phyloP scores from a whole-genome alignment of 2,888 invertebrate species.

The Himalopsyche kuldschensis region DNA sequence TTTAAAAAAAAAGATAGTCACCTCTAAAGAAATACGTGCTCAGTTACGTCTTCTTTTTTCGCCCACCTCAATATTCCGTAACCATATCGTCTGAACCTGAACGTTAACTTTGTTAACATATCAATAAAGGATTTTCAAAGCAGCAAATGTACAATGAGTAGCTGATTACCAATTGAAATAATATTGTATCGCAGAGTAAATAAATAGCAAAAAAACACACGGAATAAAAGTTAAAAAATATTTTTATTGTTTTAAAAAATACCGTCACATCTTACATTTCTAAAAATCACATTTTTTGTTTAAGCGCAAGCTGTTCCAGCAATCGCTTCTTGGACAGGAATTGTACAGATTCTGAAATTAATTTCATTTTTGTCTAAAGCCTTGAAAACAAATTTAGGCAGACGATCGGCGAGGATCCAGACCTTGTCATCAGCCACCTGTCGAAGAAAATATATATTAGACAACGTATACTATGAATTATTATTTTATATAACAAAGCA shows the following conservation, averaged over 20 bases:
- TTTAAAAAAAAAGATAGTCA: too few species aligned
- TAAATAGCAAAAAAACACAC: too few species aligned
- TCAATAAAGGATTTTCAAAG: too few species aligned
- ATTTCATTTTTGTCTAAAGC: constrained; percentile 66
- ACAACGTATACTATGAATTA: neutral
- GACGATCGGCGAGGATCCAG: constrained; percentile 77
- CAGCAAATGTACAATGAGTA: too few species aligned
- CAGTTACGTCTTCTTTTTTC: too few species aligned
- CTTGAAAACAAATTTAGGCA: constrained; percentile 72
- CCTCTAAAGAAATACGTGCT: too few species aligned
- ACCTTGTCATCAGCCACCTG: constrained; percentile 56
- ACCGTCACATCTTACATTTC: neutral
- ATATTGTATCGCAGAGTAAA: too few species aligned
- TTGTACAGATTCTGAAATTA: constrained; percentile 68
- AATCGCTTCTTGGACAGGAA: constrained; percentile 59
- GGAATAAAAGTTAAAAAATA: neutral
- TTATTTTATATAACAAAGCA: neutral
- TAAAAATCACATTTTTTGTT: constrained; percentile 13
- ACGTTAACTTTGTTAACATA: too few species aligned
- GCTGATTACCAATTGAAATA: too few species aligned
- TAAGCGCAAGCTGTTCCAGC: constrained; percentile 60
- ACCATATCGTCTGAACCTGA: too few species aligned
- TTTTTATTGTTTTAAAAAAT: neutral
- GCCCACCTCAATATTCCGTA: too few species aligned
- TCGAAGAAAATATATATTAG: neutral